phyloP scores from a whole-genome alignment of 2,888 invertebrate species.

The Cylindroiulus punctatus region DNA sequence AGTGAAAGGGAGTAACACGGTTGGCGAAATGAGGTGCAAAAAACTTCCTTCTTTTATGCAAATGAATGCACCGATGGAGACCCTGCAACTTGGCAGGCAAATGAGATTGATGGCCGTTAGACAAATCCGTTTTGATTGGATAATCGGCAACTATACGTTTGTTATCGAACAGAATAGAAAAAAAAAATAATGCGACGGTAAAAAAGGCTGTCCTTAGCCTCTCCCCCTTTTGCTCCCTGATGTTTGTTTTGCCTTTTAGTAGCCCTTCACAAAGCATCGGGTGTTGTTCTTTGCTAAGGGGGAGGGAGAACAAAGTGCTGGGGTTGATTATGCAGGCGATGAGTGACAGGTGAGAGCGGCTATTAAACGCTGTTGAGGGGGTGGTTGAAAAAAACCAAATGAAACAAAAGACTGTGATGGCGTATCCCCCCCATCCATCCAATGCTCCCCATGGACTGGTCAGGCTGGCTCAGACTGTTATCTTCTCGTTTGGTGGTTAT shows the following conservation, averaged over 20 bases:
- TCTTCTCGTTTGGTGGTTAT: not conserved
- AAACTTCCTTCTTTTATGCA: not conserved
- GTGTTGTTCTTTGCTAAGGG: conserved; percentile 31
- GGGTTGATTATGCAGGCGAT: not conserved
- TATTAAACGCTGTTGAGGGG: conserved; percentile 16
- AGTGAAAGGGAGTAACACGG: conserved; percentile 12
- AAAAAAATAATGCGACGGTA: not conserved
- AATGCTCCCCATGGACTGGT: not conserved
- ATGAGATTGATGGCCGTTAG: conserved; percentile 55
- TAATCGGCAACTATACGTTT: conserved; percentile 35
- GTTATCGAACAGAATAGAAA: not conserved
- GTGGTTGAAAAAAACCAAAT: conserved; percentile 3
- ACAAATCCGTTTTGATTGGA: conserved; percentile 54
- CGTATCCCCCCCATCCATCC: not conserved
- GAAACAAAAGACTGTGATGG: not conserved
- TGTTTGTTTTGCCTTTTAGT: conserved; percentile 22
- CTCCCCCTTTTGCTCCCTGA: not conserved
- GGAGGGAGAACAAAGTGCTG: conserved; percentile 39
- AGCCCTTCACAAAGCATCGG: not conserved
- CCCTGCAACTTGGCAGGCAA: conserved; percentile 46
- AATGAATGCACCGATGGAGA: conserved; percentile 46
- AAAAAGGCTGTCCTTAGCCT: not conserved
- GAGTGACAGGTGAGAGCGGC: conserved; percentile 46
- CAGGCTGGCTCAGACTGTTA: not conserved
- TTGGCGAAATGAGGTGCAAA: conserved; percentile 1